Percentiles rank a stretch among this genome's conserved stretches.
phyloP scores from a whole-genome alignment of 2,888 invertebrate species.

The Aphidoletes aphidimyza region DNA sequence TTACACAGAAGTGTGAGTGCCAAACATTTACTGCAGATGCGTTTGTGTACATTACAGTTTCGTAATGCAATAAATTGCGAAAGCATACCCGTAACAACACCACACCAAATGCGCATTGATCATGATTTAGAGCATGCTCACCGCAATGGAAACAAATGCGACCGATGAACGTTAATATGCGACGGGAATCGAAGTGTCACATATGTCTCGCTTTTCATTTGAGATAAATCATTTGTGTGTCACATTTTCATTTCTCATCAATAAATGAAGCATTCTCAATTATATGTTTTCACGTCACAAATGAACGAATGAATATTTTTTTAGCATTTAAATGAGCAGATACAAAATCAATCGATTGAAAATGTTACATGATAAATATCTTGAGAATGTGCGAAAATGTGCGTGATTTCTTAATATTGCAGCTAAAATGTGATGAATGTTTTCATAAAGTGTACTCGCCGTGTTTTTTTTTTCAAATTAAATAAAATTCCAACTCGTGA shows the following conservation, averaged over 20 bases:
- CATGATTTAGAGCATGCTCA: neutral
- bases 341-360: too few species aligned
- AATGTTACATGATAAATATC: too few species aligned
- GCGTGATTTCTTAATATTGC: too few species aligned
- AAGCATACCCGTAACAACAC: neutral
- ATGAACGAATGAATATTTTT: too few species aligned
- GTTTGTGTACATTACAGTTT: neutral
- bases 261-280: neutral
- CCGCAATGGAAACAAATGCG: neutral
- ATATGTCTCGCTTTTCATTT: neutral
- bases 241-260: neutral
- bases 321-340: too few species aligned
- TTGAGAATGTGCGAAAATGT: too few species aligned
- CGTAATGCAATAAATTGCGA: neutral
- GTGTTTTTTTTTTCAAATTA: too few species aligned
- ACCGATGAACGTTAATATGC: too few species aligned
- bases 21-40: conserved; percentile 20
- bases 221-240: neutral
- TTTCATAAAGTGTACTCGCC: too few species aligned
- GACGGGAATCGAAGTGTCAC: neutral
- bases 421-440: too few species aligned
- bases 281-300: too few species aligned
- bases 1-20: neutral
- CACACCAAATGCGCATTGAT: neutral
- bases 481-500: too few species aligned